phyloP scores from a whole-genome alignment of 2,797 vertebrate species.

The Tapirus indicus region DNA sequence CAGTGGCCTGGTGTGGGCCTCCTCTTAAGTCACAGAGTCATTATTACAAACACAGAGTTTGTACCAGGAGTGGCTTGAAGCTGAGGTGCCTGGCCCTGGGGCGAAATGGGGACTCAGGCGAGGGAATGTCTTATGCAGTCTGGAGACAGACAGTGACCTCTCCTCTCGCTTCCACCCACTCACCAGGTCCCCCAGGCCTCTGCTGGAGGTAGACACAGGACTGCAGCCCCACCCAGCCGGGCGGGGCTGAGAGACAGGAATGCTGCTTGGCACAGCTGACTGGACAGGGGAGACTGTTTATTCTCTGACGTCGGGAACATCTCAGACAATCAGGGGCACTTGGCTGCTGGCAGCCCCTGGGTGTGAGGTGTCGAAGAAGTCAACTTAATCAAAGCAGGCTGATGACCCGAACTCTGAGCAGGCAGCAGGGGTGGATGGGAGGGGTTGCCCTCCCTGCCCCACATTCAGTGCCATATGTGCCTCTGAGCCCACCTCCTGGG shows the following conservation, averaged over 20 bases:
- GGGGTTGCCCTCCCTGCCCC: not conserved
- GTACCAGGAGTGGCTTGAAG: not conserved
- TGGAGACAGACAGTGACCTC: not conserved
- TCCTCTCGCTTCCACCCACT: not conserved
- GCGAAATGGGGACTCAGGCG: not conserved
- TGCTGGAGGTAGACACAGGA: conserved; percentile 57
- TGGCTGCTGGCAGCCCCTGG: conserved; percentile 66
- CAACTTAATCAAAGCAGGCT: conserved; percentile 61
- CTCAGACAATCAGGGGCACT: conserved; percentile 74
- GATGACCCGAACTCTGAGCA: not conserved
- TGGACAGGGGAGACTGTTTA: conserved; percentile 76
- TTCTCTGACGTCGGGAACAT: conserved; percentile 70
- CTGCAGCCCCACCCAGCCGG: conserved; percentile 34
- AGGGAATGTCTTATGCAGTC: not conserved
- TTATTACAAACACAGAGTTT: not conserved
- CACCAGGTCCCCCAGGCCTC: conserved; percentile 24
- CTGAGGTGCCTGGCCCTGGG: not conserved
- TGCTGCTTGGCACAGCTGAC: conserved; percentile 62
- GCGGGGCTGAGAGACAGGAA: conserved; percentile 45
- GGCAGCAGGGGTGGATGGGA: not conserved
- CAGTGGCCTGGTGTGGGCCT: not conserved
- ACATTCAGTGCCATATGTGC: not conserved
- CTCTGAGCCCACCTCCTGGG: not conserved
- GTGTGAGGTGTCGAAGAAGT: conserved; percentile 54
- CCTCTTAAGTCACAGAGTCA: not conserved